Evolutionary conservation across 2,797 vertebrate species (phyloP), one percentile per base, ranked within the genome.

Genomic region (Gorsachius magnificus): DNA sequence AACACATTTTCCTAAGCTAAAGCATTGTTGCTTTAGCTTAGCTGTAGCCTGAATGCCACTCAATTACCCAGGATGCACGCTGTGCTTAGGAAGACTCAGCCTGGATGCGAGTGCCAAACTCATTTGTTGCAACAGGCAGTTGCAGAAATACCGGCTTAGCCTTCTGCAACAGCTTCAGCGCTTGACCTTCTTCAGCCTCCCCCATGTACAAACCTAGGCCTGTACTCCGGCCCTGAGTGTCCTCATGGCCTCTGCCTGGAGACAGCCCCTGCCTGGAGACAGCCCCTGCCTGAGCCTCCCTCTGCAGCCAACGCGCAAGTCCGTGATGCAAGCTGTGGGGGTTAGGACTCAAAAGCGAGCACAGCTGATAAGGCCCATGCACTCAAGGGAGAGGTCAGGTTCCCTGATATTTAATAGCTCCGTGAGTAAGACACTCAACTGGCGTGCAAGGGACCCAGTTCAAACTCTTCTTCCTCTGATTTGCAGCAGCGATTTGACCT

Each of bases 291-390:
- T 26, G 31, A 88, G 56, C 17, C 28, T 45, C 35, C 5, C 50
- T 29, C 43, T 38, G 15, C n/a, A 72, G 76, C 50, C 54, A 60
- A 4, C 0, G 0, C 5, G 16, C 10, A n/a, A n/a, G 36, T 9
- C 58, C 17, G 43, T 13, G 22, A 31, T n/a, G 56, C n/a, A 43
- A 24, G 36, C 74, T 45, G 53, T 11, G 4, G 21, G 41, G 22
- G 20, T 13, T 64, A 80, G 88, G 70, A 28, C 18, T 58, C 46
- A 21, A 28, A 36, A 48, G 46, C 3, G 29, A 72, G 12, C 7
- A 5, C 1, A 29, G 26, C 70, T 64, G 70, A 7, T 63, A 83
- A 79, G 33, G 24, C 50, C 33, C 36, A 1, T 16, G 50, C 25
- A 45, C 57, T 14, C 54, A 41, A 53, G 76, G 41, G 38, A 53